phyloP scores from a whole-genome alignment of 2,797 vertebrate genomes.

The Salarias fasciatus region DNA sequence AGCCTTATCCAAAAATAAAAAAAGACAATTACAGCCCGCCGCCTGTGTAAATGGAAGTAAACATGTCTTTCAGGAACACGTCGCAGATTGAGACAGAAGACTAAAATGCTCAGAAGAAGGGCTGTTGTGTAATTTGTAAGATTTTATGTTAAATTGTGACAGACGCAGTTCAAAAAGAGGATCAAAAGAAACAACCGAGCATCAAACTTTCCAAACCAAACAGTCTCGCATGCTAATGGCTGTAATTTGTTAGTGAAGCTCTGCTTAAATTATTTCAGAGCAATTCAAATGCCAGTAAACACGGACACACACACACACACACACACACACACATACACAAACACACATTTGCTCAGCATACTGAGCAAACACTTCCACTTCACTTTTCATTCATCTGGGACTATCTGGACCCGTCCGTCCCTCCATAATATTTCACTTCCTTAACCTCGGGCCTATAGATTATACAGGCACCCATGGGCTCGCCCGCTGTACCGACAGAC shows the following conservation, averaged over 20 bases:
- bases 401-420: conserved; percentile 30
- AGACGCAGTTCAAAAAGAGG: conserved; percentile 8
- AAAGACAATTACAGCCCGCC: conserved; percentile 5
- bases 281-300: conserved; percentile 40
- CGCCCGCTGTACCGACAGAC: conserved; percentile 42
- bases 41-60: conserved; percentile 6
- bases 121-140: conserved; percentile 5
- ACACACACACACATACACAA: no score
- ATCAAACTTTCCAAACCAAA: conserved; percentile 30
- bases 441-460: conserved; percentile 33
- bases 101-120: background rate
- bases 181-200: conserved; percentile 40
- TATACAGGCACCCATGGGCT: conserved; percentile 34
- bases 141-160: conserved; percentile 21
- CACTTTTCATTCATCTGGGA: conserved; percentile 46
- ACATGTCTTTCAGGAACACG: conserved; percentile 13
- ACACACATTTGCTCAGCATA: conserved; percentile 43
- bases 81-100: background rate
- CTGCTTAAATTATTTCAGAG: conserved; percentile 42
- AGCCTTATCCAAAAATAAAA: background rate
- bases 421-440: conserved; percentile 46
- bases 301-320: background rate
- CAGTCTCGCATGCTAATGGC: conserved; percentile 37
- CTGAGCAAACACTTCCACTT: conserved; percentile 31
- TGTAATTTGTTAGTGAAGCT: conserved; percentile 49